Evolutionary conservation across 2,113 vertebrate genomes (phyloP).

Genomic region (Hippoglossus stenolepis): DNA sequence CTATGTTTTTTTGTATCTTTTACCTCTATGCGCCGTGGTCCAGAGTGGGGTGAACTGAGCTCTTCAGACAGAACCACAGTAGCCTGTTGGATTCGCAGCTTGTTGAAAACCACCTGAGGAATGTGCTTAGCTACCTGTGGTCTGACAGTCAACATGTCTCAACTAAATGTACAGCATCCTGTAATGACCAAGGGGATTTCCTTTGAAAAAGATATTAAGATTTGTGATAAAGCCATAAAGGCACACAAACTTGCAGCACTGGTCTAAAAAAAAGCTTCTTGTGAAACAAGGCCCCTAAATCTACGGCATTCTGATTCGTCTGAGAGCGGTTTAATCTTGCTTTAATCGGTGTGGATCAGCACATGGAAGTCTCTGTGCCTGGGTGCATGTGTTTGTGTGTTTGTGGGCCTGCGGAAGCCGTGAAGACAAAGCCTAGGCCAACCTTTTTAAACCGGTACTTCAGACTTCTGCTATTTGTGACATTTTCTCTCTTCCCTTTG

Average conservation of each 20-base stretch:
- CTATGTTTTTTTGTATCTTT: not conserved
- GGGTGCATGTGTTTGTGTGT: slow-evolving; percentile 9
- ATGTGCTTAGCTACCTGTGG: slow-evolving; percentile 46
- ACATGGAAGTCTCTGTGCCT: slow-evolving; percentile 5
- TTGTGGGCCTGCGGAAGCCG: slow-evolving; percentile 6
- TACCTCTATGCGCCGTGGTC: not conserved
- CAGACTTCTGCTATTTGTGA: slow-evolving; percentile 69
- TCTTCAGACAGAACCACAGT: slow-evolving; percentile 1
- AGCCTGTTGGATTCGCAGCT: slow-evolving; percentile 19
- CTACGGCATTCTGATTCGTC: slow-evolving; percentile 15
- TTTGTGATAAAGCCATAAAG: not conserved
- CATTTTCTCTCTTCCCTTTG: slow-evolving; percentile 66
- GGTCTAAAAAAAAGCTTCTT: slow-evolving; percentile 13
- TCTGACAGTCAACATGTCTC: slow-evolving; percentile 17
- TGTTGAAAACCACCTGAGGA: slow-evolving; percentile 56
- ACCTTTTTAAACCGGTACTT: slow-evolving; percentile 47
- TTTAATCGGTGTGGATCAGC: slow-evolving; percentile 27
- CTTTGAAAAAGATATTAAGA: slow-evolving; percentile 17
- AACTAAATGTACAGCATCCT: not conserved
- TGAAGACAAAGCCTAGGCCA: slow-evolving; percentile 23
- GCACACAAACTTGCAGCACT: not conserved
- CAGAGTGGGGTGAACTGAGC: not conserved
- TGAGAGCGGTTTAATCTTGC: slow-evolving; percentile 36
- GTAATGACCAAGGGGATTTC: not conserved
- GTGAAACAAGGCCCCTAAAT: slow-evolving; percentile 26